These are phyloP conservation scores for Lagopus muta DNA, from an alignment of 2,113 vertebrate species.

Conservation along the genomic window DNA sequence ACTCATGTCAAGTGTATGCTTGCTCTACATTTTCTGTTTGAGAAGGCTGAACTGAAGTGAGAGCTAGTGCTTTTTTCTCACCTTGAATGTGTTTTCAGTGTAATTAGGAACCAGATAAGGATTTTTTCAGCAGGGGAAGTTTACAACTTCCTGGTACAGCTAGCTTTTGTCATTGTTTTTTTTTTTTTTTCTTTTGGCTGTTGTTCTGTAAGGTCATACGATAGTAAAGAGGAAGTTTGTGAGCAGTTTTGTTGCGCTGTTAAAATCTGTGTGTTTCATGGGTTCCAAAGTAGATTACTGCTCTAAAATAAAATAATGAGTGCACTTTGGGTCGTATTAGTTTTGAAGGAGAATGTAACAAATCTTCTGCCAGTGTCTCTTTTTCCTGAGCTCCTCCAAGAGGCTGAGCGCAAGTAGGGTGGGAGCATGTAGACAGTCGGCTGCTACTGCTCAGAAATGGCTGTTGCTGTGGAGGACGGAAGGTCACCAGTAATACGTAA, in stretches of 20 bases:
- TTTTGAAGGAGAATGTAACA: not conserved
- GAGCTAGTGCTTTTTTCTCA: not conserved
- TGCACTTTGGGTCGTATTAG: not conserved
- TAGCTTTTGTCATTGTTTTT: not conserved
- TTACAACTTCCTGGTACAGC: slow-evolving; percentile 69
- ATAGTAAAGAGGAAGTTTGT: slow-evolving; percentile 49
- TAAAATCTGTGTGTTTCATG: not conserved
- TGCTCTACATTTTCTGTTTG: not conserved
- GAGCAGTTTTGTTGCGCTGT: not conserved
- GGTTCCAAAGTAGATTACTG: not conserved
- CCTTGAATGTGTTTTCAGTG: slow-evolving; percentile 4
- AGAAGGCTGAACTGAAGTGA: not conserved
- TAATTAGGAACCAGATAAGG: slow-evolving; percentile 52
- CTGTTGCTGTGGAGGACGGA: accelerated
- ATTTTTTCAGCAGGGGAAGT: slow-evolving; percentile 61
- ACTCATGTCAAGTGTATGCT: not conserved
- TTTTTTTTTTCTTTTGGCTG: not conserved
- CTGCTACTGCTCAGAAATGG: not conserved
- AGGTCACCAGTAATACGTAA: not conserved
- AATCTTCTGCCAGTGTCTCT: accelerated
- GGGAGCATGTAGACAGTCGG: not conserved
- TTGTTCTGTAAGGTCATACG: slow-evolving; percentile 23
- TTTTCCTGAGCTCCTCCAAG: not conserved
- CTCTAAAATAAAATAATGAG: not conserved
- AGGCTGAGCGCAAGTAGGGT: not conserved